These are phyloP conservation scores for Microchirus variegatus DNA, from an alignment of 2,797 vertebrate genomes.

Conservation along the genomic window DNA sequence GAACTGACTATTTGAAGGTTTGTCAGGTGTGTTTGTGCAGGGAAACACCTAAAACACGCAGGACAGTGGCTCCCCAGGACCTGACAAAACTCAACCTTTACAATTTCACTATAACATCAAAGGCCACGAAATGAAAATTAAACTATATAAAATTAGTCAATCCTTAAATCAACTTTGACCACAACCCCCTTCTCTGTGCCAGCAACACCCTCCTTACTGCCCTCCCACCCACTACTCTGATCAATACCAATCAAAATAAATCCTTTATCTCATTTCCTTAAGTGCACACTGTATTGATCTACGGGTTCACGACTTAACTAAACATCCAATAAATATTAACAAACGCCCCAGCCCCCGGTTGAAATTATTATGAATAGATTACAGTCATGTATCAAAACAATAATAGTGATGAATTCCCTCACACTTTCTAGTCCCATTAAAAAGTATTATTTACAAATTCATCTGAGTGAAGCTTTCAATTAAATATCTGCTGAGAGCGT, in stretches of 20 bases:
- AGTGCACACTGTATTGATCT: conserved; percentile 68
- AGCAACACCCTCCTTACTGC: background rate
- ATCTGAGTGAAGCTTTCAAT: conserved; percentile 68
- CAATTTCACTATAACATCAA: background rate
- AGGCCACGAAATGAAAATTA: background rate
- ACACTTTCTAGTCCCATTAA: conserved; percentile 52
- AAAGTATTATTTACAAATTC: conserved; percentile 66
- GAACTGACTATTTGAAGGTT: no score
- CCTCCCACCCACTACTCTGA: conserved; percentile 26
- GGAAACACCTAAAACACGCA: no score
- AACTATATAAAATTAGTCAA: background rate
- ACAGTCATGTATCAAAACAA: conserved; percentile 53
- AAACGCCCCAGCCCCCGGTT: conserved; percentile 36
- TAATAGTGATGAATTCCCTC: conserved; percentile 45
- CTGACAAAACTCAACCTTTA: background rate
- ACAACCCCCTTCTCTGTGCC: background rate
- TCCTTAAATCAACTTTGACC: conserved; percentile 6
- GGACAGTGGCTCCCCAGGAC: no score
- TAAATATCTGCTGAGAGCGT: conserved; percentile 64
- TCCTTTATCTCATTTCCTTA: conserved; percentile 68
- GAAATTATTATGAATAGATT: conserved; percentile 64
- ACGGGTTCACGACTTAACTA: conserved; percentile 52
- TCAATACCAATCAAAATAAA: conserved; percentile 72
- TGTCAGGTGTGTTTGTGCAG: no score
- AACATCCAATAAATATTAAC: conserved; percentile 63